Evolutionary conservation across 2,888 invertebrate genomes (phyloP).

Genomic region (Kryphioiulus occultus): DNA sequence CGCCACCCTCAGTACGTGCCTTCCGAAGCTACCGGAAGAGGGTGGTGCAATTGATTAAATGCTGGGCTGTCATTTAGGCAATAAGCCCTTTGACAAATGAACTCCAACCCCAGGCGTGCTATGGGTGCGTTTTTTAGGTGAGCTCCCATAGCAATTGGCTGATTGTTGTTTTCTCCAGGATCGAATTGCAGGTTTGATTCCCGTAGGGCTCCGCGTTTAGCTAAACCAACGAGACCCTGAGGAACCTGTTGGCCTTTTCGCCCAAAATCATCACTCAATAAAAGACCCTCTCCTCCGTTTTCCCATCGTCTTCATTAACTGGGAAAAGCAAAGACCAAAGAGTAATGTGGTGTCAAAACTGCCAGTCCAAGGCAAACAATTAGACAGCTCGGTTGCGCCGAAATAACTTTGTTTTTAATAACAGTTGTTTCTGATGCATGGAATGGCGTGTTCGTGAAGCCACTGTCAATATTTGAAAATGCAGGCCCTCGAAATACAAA

Average conservation of each 20-base stretch:
- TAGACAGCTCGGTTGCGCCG: not conserved
- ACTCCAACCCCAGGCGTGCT: not conserved
- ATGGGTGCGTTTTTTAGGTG: not conserved
- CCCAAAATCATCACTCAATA: slow-evolving; percentile 1
- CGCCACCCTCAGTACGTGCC: not conserved
- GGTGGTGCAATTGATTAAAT: not conserved
- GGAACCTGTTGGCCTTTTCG: slow-evolving; percentile 23
- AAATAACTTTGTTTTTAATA: not conserved
- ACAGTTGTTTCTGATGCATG: slow-evolving; percentile 6
- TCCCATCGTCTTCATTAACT: slow-evolving; percentile 17
- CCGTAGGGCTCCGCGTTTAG: not conserved
- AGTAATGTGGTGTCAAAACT: slow-evolving; percentile 1
- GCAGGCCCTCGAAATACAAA: not conserved
- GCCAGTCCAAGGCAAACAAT: not conserved
- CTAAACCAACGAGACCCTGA: not conserved
- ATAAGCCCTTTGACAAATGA: slow-evolving; percentile 23
- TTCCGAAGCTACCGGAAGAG: not conserved
- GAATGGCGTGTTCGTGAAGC: not conserved
- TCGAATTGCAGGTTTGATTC: not conserved
- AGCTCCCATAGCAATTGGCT: not conserved
- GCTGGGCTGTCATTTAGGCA: slow-evolving; percentile 7
- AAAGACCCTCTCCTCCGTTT: not conserved
- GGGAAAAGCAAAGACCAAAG: not conserved
- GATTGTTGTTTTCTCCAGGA: not conserved
- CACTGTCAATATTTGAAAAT: not conserved